Evolutionary conservation across 2,888 invertebrate species (phyloP).

Genomic region (Odiellus spinosus): DNA sequence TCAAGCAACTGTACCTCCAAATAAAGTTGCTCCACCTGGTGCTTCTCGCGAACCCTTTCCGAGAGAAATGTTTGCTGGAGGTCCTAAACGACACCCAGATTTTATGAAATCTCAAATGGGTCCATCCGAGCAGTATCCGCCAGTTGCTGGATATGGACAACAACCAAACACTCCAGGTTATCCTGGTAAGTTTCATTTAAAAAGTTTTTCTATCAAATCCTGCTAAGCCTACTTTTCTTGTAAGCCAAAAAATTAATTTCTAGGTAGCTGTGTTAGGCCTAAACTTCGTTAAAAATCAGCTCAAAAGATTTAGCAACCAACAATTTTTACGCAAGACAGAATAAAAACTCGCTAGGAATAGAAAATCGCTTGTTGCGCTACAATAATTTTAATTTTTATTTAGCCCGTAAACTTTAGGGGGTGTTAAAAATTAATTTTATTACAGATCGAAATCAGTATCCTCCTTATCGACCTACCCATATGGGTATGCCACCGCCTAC

Average conservation of each 20-base stretch:
- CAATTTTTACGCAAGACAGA: no score
- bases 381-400: no score
- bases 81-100: conserved; percentile 24
- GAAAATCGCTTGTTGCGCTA: no score
- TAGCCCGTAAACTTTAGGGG: no score
- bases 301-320: no score
- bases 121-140: conserved; percentile 10
- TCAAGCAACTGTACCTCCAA: conserved; percentile 12
- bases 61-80: conserved; percentile 12
- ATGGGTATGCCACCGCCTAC: conserved; percentile 14
- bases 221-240: no score
- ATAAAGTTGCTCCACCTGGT: conserved; percentile 15
- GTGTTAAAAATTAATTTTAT: background rate
- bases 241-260: no score
- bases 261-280: no score
- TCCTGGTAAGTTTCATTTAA: conserved; percentile 6
- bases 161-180: conserved; percentile 12
- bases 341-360: no score
- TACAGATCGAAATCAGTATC: conserved; percentile 16
- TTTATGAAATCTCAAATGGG: conserved; percentile 21
- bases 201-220: no score
- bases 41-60: conserved; percentile 11
- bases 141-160: conserved; percentile 15
- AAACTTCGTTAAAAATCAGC: no score
- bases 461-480: conserved; percentile 15